Percentiles rank a stretch among this genome's conserved stretches.
Evolutionary conservation across 2,888 invertebrate species (phyloP).

Genomic region (Ennomos fuscantarius): DNA sequence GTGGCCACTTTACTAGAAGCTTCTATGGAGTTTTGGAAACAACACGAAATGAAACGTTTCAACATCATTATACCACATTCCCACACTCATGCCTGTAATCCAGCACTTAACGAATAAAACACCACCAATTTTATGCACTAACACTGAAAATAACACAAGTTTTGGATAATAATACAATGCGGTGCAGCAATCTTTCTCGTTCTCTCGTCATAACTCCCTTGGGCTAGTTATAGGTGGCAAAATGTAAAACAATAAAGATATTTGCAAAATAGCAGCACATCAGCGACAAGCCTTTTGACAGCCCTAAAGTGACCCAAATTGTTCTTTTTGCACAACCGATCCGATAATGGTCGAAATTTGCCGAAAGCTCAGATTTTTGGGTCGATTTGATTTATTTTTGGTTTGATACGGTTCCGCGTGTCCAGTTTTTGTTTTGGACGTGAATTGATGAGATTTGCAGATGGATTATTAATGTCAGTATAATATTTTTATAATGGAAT

Average conservation of each 20-base stretch:
- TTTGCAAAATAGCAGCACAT: not conserved
- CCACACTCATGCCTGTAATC: too few species aligned
- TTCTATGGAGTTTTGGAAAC: too few species aligned
- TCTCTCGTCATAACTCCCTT: too few species aligned
- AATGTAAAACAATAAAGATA: not conserved
- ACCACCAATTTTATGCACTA: too few species aligned
- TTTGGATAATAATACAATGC: too few species aligned
- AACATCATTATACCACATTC: too few species aligned
- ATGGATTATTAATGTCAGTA: slow-evolving; percentile 43
- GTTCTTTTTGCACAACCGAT: slow-evolving; percentile 66
- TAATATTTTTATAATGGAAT: slow-evolving; percentile 5
- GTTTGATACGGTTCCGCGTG: slow-evolving; percentile 76
- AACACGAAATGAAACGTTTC: too few species aligned
- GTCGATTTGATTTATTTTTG: slow-evolving; percentile 80
- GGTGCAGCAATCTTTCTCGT: too few species aligned
- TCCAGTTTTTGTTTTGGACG: slow-evolving; percentile 50
- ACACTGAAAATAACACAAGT: too few species aligned
- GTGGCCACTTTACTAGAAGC: too few species aligned
- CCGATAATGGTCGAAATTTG: slow-evolving; percentile 77
- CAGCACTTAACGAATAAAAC: too few species aligned
- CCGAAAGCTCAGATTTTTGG: slow-evolving; percentile 74
- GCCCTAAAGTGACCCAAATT: slow-evolving; percentile 73
- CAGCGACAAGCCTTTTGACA: not conserved
- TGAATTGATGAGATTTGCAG: slow-evolving; percentile 57
- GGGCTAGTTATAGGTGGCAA: too few species aligned